These are phyloP conservation scores for Borostomias antarcticus DNA, from an alignment of 2,797 vertebrate species.

Conservation along the genomic window DNA sequence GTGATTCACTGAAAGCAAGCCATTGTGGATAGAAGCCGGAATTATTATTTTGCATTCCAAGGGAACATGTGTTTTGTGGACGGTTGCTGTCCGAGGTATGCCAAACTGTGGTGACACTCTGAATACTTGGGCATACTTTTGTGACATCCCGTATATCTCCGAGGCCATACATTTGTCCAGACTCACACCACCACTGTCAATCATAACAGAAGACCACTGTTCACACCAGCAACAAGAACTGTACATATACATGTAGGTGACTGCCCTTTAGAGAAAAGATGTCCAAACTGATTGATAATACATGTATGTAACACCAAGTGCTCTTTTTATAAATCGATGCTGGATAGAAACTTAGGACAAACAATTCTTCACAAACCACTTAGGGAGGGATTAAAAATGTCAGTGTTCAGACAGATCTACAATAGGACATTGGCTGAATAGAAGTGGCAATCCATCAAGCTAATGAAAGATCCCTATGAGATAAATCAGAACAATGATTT, in stretches of 20 bases:
- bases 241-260: no score
- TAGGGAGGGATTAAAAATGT: neutral
- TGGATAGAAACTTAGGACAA: neutral
- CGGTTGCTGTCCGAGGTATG: constrained; percentile 12
- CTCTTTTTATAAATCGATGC: no score
- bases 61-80: neutral
- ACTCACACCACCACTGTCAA: constrained; percentile 55
- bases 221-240: no score
- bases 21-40: neutral
- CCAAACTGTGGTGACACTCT: constrained; percentile 36
- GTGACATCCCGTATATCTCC: constrained; percentile 41
- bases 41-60: neutral
- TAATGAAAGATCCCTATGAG: neutral
- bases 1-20: neutral
- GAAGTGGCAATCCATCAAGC: neutral
- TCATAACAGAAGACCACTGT: constrained; percentile 40
- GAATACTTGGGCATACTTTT: constrained; percentile 47
- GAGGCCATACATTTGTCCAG: constrained; percentile 36
- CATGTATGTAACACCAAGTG: no score
- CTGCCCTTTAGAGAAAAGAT: no score
- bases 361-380: neutral
- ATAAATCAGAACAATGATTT: neutral
- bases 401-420: neutral
- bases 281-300: no score
- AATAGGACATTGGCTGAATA: neutral